A percentile compares a stretch with the other conserved stretches of the same genome.
phyloP scores from a whole-genome alignment of 2,797 vertebrate species.

The Oryzias dopingdopingensis region DNA sequence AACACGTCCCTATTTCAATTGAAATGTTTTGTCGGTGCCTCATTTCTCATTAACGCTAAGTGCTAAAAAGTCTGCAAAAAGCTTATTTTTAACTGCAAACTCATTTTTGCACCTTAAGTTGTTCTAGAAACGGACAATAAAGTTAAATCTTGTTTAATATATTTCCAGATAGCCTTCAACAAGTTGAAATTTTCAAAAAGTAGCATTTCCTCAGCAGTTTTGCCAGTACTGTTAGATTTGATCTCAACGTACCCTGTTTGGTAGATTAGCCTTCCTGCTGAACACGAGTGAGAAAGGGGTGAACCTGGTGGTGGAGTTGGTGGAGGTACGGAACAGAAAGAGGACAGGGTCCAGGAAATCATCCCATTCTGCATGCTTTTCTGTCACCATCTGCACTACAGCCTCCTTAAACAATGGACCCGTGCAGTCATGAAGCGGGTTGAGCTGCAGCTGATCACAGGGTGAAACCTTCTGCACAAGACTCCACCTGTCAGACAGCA shows the following conservation, averaged over 20 bases:
- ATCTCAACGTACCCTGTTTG: constrained; percentile 48
- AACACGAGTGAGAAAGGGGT: constrained; percentile 88
- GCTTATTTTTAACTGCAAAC: too few relatives aligned
- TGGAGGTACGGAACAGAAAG: constrained; percentile 82
- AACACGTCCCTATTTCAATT: too few relatives aligned
- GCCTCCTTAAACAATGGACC: constrained; percentile 76
- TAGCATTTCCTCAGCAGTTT: too few relatives aligned
- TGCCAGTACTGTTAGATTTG: too few relatives aligned
- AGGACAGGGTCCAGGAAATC: constrained; percentile 83
- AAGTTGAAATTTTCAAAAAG: not conserved
- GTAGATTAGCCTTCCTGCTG: constrained; percentile 80
- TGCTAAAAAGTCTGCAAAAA: too few relatives aligned
- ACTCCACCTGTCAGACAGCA: constrained; percentile 81
- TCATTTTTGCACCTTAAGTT: too few relatives aligned
- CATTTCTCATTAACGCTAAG: too few relatives aligned
- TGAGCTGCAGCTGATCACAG: constrained; percentile 68
- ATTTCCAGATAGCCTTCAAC: too few relatives aligned
- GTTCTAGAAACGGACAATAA: too few relatives aligned
- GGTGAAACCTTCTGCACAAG: constrained; percentile 80
- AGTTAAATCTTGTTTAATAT: too few relatives aligned
- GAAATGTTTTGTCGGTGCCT: too few relatives aligned
- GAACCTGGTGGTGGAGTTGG: constrained; percentile 83
- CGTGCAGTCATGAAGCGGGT: constrained; percentile 72
- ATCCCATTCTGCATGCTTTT: constrained; percentile 85
- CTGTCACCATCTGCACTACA: constrained; percentile 75